A percentile compares a stretch with the other conserved stretches of the same genome.
phyloP scores from a whole-genome alignment of 2,113 vertebrate genomes.

The Miniopterus natalensis region DNA sequence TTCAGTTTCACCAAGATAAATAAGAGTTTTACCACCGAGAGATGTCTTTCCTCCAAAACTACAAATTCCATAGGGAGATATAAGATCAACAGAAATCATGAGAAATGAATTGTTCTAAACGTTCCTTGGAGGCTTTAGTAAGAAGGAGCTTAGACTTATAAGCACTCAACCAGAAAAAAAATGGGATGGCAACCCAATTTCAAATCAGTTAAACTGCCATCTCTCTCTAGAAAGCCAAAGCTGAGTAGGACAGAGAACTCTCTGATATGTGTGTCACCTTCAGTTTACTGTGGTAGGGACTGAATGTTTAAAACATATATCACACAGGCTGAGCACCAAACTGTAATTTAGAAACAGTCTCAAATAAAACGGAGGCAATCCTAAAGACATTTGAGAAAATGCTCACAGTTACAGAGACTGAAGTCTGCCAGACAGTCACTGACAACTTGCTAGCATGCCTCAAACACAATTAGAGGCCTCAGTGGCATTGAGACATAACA shows the following conservation, averaged over 20 bases:
- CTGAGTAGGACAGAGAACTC: constrained; percentile 47
- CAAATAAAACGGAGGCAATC: constrained; percentile 47
- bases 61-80: constrained; percentile 67
- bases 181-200: constrained; percentile 73
- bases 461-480: not conserved
- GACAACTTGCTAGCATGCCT: constrained; percentile 38
- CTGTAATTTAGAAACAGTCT: constrained; percentile 67
- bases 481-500: not conserved
- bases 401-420: constrained; percentile 15
- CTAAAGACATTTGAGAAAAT: constrained; percentile 59
- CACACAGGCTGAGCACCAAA: constrained; percentile 51
- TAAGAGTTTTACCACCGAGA: constrained; percentile 32
- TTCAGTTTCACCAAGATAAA: constrained; percentile 33
- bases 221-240: constrained; percentile 68
- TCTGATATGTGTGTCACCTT: constrained; percentile 60
- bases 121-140: constrained; percentile 61
- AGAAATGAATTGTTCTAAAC: constrained; percentile 71
- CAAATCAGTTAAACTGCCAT: constrained; percentile 69
- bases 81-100: constrained; percentile 69
- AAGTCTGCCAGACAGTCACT: not conserved
- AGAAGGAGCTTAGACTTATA: constrained; percentile 58
- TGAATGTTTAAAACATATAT: constrained; percentile 74
- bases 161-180: constrained; percentile 73
- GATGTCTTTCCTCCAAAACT: constrained; percentile 61
- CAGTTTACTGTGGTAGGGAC: constrained; percentile 64